phyloP scores from a whole-genome alignment of 2,113 vertebrate genomes.

The Plecotus auritus region DNA sequence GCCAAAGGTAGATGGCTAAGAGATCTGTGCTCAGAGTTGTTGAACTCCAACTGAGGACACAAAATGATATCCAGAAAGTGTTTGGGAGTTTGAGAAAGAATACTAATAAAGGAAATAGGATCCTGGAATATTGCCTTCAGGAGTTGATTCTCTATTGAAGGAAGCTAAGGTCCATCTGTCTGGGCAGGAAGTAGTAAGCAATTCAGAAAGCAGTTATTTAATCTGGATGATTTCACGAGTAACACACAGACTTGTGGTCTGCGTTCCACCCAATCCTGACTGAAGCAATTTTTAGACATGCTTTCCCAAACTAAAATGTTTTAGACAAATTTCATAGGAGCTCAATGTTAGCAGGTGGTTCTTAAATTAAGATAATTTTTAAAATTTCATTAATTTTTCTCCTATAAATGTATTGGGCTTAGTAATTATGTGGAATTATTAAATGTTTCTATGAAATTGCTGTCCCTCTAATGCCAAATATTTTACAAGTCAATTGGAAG shows the following conservation, averaged over 20 bases:
- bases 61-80: background rate
- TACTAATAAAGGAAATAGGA: background rate
- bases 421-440: background rate
- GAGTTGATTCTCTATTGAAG: background rate
- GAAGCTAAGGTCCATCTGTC: background rate
- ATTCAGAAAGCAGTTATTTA: background rate
- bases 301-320: background rate
- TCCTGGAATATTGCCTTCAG: background rate
- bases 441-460: background rate
- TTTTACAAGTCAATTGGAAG: conserved; percentile 17
- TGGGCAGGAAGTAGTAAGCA: background rate
- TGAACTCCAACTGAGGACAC: background rate
- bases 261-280: background rate
- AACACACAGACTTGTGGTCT: background rate
- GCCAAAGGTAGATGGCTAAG: background rate
- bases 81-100: background rate
- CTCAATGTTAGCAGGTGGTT: background rate
- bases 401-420: background rate
- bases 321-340: background rate
- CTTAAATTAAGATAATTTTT: background rate
- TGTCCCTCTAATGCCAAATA: background rate
- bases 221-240: background rate
- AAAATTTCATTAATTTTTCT: background rate
- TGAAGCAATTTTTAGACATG: background rate
- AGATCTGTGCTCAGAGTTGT: too few species aligned